Evolutionary conservation across 1,140 invertebrate genomes (phyloP), one percentile per base, ranked within the genome.

Genomic region (Epicauta chinensis): DNA sequence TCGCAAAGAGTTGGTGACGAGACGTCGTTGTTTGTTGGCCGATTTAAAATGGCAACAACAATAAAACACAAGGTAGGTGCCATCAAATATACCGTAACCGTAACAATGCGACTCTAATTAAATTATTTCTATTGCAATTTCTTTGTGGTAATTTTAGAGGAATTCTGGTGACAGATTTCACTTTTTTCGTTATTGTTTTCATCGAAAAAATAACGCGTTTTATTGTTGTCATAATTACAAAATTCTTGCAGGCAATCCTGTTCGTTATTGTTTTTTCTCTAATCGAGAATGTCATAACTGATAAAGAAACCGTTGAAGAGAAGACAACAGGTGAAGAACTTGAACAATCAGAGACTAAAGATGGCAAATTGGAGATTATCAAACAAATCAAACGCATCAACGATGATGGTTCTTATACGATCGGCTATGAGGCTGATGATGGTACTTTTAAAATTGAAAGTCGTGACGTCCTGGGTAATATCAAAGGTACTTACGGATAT

Each of bases 401-500:
- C 62, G 82, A 88, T 32, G 89, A 92, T 68, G 87, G 87, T 14
- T 86, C 86, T 0, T 91, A 90, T 61, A 90, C 87, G 0, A 89
- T 87, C 53, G 89, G 88, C 0, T 91, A 87, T 61, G 89, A 91
- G 72, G 86, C 87, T 2, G 86, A 82, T 40, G 88, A 90, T 69
- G 88, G 87, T 13, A 86, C 85, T 0, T 87, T 87, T 67, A 90
- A 89, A 72, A 86, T 90, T 48, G 89, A 91, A 71, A 91, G 86
- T 57, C 73, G 87, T 49, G 86, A 87, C 65, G 81, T 86, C 16
- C 71, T 83, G 53, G 89, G 89, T 14, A 86, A 89, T 64, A 86
- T 91, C 32, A 88, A 89, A 66, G 89, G 89, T 38, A 89, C 87
- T 29, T 92, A 90, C 70, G 89, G 89, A 45, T 92, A 87, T 70